A percentile compares a stretch with the other conserved stretches of the same genome.
Conservation (phyloP, 1,140 invertebrate species). For the Cotesia chilonis region DNA sequence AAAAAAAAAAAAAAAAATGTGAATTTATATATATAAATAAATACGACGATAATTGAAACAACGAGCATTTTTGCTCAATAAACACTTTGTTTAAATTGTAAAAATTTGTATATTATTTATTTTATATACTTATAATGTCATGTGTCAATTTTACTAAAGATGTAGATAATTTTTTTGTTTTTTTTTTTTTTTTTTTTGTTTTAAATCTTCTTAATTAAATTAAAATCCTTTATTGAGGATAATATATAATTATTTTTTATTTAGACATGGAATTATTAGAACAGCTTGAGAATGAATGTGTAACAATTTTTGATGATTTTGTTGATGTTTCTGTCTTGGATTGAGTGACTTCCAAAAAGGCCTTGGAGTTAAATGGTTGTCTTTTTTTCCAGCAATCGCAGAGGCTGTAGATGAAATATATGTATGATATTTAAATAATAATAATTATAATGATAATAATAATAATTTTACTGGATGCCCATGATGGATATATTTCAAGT, state of each 20-base stretch:
- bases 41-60: constrained; percentile 30
- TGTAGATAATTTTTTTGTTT: too few species aligned
- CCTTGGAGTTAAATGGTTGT: constrained; percentile 46
- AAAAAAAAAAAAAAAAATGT: constrained; percentile 1
- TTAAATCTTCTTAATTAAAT: too few species aligned
- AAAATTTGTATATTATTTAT: background rate
- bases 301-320: too few species aligned
- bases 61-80: constrained; percentile 16
- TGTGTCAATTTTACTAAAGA: too few species aligned
- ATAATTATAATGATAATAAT: background rate
- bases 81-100: constrained; percentile 4
- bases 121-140: background rate
- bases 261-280: too few species aligned
- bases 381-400: constrained; percentile 41
- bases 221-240: too few species aligned
- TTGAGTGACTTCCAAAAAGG: constrained; percentile 52
- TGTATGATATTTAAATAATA: constrained; percentile 21
- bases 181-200: too few species aligned
- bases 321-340: too few species aligned
- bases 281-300: too few species aligned
- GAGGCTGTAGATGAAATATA: constrained; percentile 42
- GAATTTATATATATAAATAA: constrained; percentile 18
- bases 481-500: constrained; percentile 51
- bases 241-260: too few species aligned
- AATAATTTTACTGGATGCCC: constrained; percentile 53